phyloP scores from a whole-genome alignment of 35 echinoderm and acorn worm species.

The Patiria miniata region DNA sequence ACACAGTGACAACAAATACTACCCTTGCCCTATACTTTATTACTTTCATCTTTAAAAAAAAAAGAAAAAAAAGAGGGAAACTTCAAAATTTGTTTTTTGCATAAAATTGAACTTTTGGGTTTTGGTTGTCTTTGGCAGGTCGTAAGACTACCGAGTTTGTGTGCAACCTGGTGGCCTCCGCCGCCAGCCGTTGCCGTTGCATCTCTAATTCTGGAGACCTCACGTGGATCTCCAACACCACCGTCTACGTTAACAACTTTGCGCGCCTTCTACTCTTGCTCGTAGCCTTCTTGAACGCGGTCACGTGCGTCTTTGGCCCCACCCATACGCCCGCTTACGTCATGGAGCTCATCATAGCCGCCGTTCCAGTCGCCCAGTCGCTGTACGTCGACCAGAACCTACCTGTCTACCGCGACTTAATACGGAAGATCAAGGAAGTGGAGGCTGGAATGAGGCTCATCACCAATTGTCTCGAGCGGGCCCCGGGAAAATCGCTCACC shows the following conservation, averaged over 20 bases:
- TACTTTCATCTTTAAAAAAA: too few species aligned
- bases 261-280: background rate
- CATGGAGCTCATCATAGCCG: background rate
- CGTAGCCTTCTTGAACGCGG: background rate
- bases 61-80: too few species aligned
- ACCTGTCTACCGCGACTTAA: background rate
- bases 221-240: conserved; percentile 18
- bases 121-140: background rate
- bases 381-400: conserved; percentile 6
- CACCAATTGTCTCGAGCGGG: background rate
- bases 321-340: background rate
- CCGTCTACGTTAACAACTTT: conserved; percentile 2
- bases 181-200: background rate
- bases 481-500: background rate
- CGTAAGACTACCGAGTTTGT: conserved; percentile 14
- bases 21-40: too few species aligned
- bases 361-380: conserved; percentile 5
- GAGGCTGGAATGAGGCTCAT: background rate
- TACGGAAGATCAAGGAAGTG: background rate
- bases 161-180: background rate
- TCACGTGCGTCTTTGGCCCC: conserved; percentile 1
- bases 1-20: too few species aligned
- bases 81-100: too few species aligned
- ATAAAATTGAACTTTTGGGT: background rate
- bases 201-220: background rate